Percentiles rank a stretch among this genome's conserved stretches.
phyloP scores from a whole-genome alignment of 2,888 invertebrate species.

The Lepidocyrtinus sp. region DNA sequence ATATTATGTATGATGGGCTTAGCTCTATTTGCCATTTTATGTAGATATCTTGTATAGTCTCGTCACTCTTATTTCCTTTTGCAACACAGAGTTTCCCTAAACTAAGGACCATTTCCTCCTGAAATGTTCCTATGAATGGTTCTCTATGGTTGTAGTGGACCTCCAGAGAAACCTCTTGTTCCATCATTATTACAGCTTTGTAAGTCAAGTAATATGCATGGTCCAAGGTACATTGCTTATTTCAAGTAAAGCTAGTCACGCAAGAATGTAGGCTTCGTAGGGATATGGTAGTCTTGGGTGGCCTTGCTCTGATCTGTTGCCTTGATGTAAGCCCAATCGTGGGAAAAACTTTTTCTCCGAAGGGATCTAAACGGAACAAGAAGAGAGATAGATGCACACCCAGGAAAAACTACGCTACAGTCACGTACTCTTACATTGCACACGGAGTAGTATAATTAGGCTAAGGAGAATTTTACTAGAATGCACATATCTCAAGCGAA shows the following conservation, averaged over 20 bases:
- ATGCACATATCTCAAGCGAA: neutral
- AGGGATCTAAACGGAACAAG: neutral
- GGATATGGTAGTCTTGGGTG: slow-evolving; percentile 15
- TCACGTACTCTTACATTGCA: slow-evolving; percentile 3
- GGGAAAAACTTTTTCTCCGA: slow-evolving; percentile 22
- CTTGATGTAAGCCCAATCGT: slow-evolving; percentile 44
- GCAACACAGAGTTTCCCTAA: too few species aligned
- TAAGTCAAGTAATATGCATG: too few species aligned
- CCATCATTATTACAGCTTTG: too few species aligned
- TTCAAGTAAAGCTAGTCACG: neutral
- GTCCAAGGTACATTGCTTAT: too few species aligned
- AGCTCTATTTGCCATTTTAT: too few species aligned
- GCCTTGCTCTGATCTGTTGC: slow-evolving; percentile 52
- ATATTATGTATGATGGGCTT: neutral
- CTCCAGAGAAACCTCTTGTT: too few species aligned
- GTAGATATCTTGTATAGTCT: too few species aligned
- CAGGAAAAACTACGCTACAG: neutral
- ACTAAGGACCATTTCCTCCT: too few species aligned
- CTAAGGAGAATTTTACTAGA: neutral
- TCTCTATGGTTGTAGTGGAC: too few species aligned
- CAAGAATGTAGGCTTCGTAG: neutral
- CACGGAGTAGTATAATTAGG: slow-evolving; percentile 1
- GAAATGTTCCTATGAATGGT: too few species aligned
- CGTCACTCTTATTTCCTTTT: neutral
- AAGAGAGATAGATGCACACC: slow-evolving; percentile 17